Base-by-base conservation (phyloP, 2,888 invertebrate species). In the Xestoiulus laeticollis region DNA sequence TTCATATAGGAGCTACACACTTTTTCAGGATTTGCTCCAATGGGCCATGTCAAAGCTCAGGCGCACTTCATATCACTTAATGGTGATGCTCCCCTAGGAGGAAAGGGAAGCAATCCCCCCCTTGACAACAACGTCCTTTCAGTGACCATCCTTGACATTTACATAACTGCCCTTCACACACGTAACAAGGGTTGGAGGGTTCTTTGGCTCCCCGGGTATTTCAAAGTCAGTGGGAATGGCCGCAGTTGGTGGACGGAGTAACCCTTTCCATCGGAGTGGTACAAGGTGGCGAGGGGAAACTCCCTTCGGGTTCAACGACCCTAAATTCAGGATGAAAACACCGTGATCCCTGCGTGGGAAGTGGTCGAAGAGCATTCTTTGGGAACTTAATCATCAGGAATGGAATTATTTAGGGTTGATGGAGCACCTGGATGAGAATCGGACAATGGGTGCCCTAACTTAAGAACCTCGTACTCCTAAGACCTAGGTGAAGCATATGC, bases 281-380 rank as follows among this genome's bases (percentile, higher is more conserved):
- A 26, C 68, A 12, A 68, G 68, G 12, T 68, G 78, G 78, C 12
- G 30, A 78, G 78, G 78, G 59, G 59, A 30, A 78, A 78, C 78
- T 78, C 78, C 78, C 78, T 78, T 78, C 30, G 78, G 78, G 78
- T 78, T 78, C 78, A 14, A 3, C 30, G 78, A 78, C 78, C 78
- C 78, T 16, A 78, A 78, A 78, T 78, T 78, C 78, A 30, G 78
- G 78, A 78, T 78, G 78, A 78, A 78, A 30, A 30, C 12, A 26
- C 26, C 30, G 78, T 78, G 78, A 78, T 30, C 78, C 30, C 26
- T 26, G 68, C 68, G 78, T 78, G 78, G 78, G 78, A 78, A 78
- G 78, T 30, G 30, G 78, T 78, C 78, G 78, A 78, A 78, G 78
- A 78, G 30, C 78, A 78, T 78, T 78, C 78, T 78, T 78, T 30